A percentile compares a stretch with the other conserved stretches of the same genome.
phyloP scores from a whole-genome alignment of 2,888 invertebrate species.

The Augochlorella aurata region DNA sequence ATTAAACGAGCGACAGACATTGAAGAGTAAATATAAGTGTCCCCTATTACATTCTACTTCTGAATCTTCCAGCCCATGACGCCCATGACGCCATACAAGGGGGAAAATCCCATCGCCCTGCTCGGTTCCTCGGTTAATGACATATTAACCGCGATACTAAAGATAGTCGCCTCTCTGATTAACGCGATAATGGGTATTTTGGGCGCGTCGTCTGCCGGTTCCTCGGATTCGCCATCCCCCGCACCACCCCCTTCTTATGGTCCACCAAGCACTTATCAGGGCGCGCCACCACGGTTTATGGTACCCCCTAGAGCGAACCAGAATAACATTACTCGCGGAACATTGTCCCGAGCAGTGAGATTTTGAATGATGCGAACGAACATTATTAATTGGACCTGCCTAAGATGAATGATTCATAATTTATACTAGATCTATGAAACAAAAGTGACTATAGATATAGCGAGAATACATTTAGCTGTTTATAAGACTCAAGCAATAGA shows the following conservation, averaged over 20 bases:
- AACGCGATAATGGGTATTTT: constrained; percentile 72
- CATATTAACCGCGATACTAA: constrained; percentile 72
- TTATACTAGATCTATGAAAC: too few relatives aligned
- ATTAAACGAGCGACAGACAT: too few relatives aligned
- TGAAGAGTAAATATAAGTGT: not conserved
- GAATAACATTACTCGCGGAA: constrained; percentile 12
- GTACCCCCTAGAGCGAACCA: constrained; percentile 8
- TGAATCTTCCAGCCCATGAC: constrained; percentile 40
- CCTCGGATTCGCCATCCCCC: not conserved
- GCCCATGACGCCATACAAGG: constrained; percentile 27
- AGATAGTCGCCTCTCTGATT: constrained; percentile 72
- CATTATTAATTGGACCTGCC: too few relatives aligned
- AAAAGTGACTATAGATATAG: too few relatives aligned
- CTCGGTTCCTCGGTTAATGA: constrained; percentile 74
- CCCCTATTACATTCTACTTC: constrained; percentile 21
- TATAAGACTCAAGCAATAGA: too few relatives aligned
- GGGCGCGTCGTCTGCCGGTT: constrained; percentile 70
- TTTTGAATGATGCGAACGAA: not conserved
- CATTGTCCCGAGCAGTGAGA: constrained; percentile 19
- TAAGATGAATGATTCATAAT: too few relatives aligned
- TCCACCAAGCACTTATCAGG: constrained; percentile 53
- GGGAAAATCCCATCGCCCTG: constrained; percentile 69
- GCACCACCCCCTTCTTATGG: constrained; percentile 65
- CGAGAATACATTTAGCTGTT: too few relatives aligned
- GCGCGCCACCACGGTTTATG: constrained; percentile 3